These are phyloP conservation scores for Enteromius afrohamiltoni DNA, from an alignment of 2,797 vertebrate genomes.

Conservation along the genomic window DNA sequence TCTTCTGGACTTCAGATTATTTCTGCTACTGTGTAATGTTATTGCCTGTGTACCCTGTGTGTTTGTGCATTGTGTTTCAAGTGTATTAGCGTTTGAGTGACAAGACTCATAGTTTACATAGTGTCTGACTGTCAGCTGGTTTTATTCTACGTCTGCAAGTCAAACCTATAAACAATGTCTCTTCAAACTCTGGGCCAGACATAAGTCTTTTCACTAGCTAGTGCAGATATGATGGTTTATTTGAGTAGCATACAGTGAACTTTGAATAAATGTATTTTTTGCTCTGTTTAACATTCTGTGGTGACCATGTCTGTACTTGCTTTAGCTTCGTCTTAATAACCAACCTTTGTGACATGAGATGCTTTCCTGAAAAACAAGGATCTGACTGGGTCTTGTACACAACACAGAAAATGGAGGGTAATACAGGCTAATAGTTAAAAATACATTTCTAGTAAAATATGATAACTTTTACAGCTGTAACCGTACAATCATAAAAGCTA, in stretches of 20 bases:
- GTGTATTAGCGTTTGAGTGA: conserved; percentile 47
- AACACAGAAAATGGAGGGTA: not conserved
- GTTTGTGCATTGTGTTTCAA: conserved; percentile 48
- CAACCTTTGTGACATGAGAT: not conserved
- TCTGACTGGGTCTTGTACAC: not conserved
- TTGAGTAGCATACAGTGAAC: conserved; percentile 28
- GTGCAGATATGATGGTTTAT: conserved; percentile 5
- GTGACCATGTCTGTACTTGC: not conserved
- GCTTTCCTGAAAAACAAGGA: not conserved
- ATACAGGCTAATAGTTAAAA: not conserved
- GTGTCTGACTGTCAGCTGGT: conserved; percentile 48
- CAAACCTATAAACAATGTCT: conserved; percentile 11
- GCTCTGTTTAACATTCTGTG: conserved; percentile 5
- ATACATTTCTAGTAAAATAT: not conserved
- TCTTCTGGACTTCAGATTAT: not conserved
- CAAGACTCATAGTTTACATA: conserved; percentile 35
- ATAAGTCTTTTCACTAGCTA: conserved; percentile 29
- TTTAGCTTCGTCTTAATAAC: not conserved
- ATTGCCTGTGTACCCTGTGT: conserved; percentile 5
- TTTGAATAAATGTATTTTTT: conserved; percentile 10
- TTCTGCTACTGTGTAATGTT: not conserved
- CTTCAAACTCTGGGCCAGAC: conserved; percentile 5
- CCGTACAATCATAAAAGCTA: no score
- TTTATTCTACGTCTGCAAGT: conserved; percentile 31
- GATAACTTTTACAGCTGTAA: not conserved